These are phyloP conservation scores for Psephotus haematonotus DNA, from an alignment of 2,113 vertebrate genomes.

Conservation along the genomic window DNA sequence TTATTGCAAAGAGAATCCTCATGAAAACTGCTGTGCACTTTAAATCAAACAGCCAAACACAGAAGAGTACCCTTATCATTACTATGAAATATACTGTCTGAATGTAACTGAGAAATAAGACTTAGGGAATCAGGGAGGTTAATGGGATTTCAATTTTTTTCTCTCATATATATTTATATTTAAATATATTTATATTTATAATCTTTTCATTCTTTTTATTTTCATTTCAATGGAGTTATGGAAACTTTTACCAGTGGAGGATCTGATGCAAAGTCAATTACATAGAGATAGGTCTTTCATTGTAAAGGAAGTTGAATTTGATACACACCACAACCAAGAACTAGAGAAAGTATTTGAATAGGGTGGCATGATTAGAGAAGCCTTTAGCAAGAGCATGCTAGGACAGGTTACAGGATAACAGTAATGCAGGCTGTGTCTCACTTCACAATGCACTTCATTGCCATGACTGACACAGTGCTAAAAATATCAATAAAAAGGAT, in stretches of 20 bases:
- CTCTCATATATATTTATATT: neutral
- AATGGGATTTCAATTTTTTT: neutral
- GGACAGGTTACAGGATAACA: neutral
- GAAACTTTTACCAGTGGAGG: neutral
- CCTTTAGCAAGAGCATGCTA: neutral
- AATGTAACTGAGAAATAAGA: neutral
- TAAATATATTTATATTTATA: neutral
- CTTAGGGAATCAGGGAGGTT: neutral
- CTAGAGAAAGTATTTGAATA: neutral
- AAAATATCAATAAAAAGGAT: neutral
- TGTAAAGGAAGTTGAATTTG: neutral
- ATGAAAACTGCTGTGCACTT: neutral
- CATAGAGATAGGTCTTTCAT: neutral
- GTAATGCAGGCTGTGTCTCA: neutral
- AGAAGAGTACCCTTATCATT: neutral
- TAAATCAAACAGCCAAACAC: neutral
- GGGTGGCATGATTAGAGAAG: neutral
- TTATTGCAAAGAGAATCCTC: neutral
- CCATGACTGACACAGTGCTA: neutral
- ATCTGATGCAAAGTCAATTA: neutral
- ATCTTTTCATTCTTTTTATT: neutral
- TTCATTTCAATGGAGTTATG: neutral
- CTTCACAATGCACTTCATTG: neutral
- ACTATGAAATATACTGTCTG: neutral
- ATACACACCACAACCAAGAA: neutral